These are phyloP conservation scores for Salvator merianae DNA, from an alignment of 2,113 vertebrate species.

Conservation along the genomic window DNA sequence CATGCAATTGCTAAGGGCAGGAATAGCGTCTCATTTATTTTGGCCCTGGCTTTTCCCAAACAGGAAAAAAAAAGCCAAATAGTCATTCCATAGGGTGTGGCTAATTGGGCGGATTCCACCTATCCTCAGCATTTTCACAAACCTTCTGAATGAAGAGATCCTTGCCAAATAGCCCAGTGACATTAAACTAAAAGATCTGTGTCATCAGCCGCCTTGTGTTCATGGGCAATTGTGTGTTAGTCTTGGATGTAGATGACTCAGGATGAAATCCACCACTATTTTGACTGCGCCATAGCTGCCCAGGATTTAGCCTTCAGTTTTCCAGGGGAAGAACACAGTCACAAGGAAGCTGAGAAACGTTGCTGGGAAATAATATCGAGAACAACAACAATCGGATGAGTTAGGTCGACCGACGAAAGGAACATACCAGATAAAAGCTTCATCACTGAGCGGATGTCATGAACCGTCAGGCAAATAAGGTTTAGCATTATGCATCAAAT, in stretches of 20 bases:
- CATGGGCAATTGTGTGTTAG: background rate
- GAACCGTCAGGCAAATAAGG: no score
- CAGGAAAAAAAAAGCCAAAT: background rate
- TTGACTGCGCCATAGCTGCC: background rate
- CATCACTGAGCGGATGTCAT: no score
- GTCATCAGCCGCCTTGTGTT: background rate
- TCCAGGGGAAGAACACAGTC: background rate
- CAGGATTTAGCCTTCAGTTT: background rate
- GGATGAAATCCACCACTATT: background rate
- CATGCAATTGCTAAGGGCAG: no score
- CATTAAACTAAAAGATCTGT: background rate
- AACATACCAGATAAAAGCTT: no score
- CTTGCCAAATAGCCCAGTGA: background rate
- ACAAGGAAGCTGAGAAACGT: background rate
- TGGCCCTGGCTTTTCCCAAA: background rate
- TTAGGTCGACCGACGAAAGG: no score
- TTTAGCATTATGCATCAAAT: no score
- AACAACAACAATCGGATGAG: no score
- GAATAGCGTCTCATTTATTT: background rate
- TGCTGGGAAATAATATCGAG: background rate
- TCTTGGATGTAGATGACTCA: background rate
- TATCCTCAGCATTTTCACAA: background rate
- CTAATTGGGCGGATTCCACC: background rate
- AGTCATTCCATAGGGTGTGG: background rate
- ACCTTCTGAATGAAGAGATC: background rate